A percentile compares a stretch with the other conserved stretches of the same genome.
These are phyloP conservation scores for Muscina levida DNA, from an alignment of 2,888 invertebrate species.

Conservation along the genomic window DNA sequence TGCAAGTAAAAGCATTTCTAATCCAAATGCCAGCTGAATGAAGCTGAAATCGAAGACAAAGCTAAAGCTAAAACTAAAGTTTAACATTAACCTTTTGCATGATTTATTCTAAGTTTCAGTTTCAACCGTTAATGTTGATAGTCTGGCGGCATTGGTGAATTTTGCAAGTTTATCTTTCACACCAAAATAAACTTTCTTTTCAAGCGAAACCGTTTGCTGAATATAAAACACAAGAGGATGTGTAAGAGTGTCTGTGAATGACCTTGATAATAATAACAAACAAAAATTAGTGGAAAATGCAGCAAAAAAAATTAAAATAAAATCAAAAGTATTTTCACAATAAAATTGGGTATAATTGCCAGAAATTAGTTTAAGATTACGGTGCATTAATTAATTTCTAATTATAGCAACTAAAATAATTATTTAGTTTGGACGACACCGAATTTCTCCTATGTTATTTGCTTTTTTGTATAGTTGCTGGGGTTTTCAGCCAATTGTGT, in stretches of 20 bases:
- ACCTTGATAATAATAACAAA: conserved; percentile 17
- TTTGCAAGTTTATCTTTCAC: conserved; percentile 21
- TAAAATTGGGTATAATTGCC: no score
- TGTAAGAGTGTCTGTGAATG: background rate
- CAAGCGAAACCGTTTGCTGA: background rate
- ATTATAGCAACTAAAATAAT: background rate
- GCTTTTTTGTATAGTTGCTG: no score
- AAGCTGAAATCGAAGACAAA: background rate
- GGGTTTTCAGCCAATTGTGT: no score
- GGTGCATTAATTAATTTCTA: conserved; percentile 27
- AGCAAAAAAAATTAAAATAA: no score
- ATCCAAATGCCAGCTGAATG: conserved; percentile 35
- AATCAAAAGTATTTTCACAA: no score
- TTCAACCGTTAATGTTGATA: background rate
- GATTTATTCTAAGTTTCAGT: conserved; percentile 17
- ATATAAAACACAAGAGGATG: no score
- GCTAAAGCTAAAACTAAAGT: background rate
- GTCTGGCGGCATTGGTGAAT: conserved; percentile 30
- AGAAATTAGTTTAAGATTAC: background rate
- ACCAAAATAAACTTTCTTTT: conserved; percentile 2
- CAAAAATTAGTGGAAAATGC: background rate
- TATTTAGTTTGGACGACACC: background rate
- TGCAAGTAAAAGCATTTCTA: conserved; percentile 29
- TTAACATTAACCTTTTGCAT: conserved; percentile 22
- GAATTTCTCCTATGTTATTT: no score